Conservation (phyloP, 2,888 invertebrate species). For the Bursaphelenchus okinawaensis region DNA sequence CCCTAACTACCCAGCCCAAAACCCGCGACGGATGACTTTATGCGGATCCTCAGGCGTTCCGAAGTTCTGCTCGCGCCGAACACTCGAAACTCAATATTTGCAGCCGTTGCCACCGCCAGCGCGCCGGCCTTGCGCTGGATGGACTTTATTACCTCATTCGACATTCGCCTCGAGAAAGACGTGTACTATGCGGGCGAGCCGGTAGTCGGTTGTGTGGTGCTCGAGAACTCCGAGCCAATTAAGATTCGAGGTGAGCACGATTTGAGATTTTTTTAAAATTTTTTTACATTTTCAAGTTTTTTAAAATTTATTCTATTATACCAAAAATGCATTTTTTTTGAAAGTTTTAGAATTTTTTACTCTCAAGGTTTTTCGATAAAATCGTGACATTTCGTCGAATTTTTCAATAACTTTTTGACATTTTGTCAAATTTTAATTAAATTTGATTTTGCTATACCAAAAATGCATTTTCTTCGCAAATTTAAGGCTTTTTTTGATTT, state of each 20-base stretch:
- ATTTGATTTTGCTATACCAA: too few species aligned
- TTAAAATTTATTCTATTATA: background rate
- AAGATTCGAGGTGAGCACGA: slow-evolving; percentile 67
- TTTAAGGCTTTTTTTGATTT: too few species aligned
- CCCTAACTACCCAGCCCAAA: too few species aligned
- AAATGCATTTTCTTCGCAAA: too few species aligned
- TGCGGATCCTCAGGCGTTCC: background rate
- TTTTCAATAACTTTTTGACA: too few species aligned
- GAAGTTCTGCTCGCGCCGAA: background rate
- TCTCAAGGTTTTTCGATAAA: too few species aligned
- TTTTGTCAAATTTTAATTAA: too few species aligned
- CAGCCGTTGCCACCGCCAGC: slow-evolving; percentile 3
- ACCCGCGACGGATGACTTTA: background rate
- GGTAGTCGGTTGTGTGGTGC: slow-evolving; percentile 67
- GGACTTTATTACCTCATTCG: slow-evolving; percentile 74
- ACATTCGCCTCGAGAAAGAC: slow-evolving; percentile 69
- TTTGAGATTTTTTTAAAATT: slow-evolving; percentile 11
- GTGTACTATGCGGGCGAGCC: slow-evolving; percentile 73
- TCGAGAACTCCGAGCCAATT: slow-evolving; percentile 72
- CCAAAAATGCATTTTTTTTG: background rate
- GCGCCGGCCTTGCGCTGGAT: slow-evolving; percentile 58
- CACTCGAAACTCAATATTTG: slow-evolving; percentile 7
- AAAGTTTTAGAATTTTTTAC: too few species aligned
- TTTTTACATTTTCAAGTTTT: background rate
- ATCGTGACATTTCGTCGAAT: too few species aligned